Percentiles rank a stretch among this genome's conserved stretches.
phyloP scores from a whole-genome alignment of 2,888 invertebrate species.

The Thereva unica region DNA sequence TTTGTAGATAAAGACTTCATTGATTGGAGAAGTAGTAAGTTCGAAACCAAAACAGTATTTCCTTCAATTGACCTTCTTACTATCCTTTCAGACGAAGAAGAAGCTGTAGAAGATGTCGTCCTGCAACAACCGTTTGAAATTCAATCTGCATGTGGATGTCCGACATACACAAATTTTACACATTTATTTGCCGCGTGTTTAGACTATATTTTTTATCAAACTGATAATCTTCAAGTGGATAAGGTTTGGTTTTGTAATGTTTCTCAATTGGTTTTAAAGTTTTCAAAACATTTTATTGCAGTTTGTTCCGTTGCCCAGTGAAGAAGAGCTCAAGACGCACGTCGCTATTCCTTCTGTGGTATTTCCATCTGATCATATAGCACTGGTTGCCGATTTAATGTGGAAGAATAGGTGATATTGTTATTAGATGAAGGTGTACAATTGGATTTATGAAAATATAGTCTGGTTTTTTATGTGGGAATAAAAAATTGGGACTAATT shows the following conservation, averaged over 20 bases:
- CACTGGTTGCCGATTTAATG: conserved; percentile 78
- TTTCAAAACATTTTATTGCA: conserved; percentile 51
- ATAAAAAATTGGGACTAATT: too few species aligned
- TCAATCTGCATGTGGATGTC: conserved; percentile 81
- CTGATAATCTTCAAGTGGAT: conserved; percentile 64
- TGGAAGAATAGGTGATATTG: conserved; percentile 43
- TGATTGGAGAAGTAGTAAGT: conserved; percentile 82
- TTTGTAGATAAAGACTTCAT: conserved; percentile 65
- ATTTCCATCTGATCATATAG: conserved; percentile 93
- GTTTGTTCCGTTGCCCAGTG: conserved; percentile 79
- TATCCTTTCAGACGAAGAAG: conserved; percentile 63
- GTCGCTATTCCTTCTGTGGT: conserved; percentile 84
- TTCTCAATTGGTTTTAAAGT: background rate
- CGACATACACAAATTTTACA: conserved; percentile 84
- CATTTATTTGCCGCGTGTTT: conserved; percentile 80
- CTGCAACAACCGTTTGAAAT: conserved; percentile 69
- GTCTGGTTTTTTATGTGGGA: too few species aligned
- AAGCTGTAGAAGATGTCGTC: conserved; percentile 67
- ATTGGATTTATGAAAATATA: too few species aligned
- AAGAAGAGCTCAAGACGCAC: conserved; percentile 73
- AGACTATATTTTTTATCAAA: conserved; percentile 89
- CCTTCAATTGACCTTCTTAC: background rate
- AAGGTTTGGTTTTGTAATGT: conserved; percentile 60
- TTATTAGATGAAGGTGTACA: too few species aligned
- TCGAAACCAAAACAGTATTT: background rate